Conservation (phyloP, 2,888 invertebrate genomes). For the Calameuta filiformis region DNA sequence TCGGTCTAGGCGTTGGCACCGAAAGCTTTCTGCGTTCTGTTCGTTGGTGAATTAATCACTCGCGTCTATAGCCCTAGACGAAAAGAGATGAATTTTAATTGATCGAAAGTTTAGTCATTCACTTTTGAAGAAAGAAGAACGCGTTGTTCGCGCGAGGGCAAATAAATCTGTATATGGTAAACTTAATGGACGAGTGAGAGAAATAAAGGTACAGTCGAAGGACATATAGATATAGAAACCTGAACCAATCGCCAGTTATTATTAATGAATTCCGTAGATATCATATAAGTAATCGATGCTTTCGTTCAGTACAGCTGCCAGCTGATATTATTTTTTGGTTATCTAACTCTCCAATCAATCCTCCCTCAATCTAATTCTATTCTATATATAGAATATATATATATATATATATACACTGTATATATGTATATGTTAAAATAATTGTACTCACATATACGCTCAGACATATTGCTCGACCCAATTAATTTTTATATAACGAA, state of each 20-base stretch:
- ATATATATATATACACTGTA: no score
- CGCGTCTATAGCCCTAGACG: conserved; percentile 38
- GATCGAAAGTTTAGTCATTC: conserved; percentile 47
- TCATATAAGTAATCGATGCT: not conserved
- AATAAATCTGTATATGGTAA: no score
- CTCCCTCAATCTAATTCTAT: no score
- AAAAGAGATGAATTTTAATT: conserved; percentile 45
- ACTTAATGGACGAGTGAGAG: no score
- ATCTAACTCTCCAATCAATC: no score
- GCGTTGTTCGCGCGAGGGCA: no score
- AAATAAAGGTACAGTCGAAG: no score
- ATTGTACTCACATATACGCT: not conserved
- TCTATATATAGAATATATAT: no score
- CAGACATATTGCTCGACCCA: conserved; percentile 16
- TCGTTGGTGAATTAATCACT: conserved; percentile 42
- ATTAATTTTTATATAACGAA: conserved; percentile 17
- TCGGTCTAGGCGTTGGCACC: conserved; percentile 41
- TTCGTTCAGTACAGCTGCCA: no score
- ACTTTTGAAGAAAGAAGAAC: conserved; percentile 14
- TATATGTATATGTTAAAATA: not conserved
- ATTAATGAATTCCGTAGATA: conserved; percentile 3
- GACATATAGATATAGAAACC: no score
- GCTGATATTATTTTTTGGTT: no score
- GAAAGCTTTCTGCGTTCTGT: conserved; percentile 33
- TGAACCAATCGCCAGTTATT: conserved; percentile 1